Base-by-base conservation (phyloP, 2,888 invertebrate species). In the Maniola hyperantus region DNA sequence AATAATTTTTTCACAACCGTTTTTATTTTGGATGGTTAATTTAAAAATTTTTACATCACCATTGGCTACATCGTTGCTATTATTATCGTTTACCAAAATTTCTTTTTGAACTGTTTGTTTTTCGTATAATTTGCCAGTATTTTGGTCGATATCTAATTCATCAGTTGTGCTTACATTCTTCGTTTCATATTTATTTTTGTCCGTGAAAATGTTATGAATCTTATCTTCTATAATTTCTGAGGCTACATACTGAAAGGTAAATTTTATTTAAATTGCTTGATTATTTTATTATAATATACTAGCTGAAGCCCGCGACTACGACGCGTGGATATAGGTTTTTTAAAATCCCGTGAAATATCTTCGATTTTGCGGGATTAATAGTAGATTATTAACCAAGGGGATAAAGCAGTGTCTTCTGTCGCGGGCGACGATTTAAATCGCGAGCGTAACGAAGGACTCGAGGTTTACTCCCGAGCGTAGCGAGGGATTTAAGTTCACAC, bases 1-100 rank as follows among this genome's bases (percentile, higher is more conserved):
- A n/a, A 71, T 73, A 7, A 89, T 74, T 0, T 59, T 71, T 72
- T 85, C 81, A 11, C 80, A 73, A 5, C 89, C 90, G 0, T 51
- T 13, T 1, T 74, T 77, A 63, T 88, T 85, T 0, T 71, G n/a
- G n/a, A n/a, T n/a, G n/a, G n/a, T n/a, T n/a, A n/a, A 70, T 18
- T 76, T 77, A 1, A 87, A 79, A 2, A 79, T 33, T 46, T 59
- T 34, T 0, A 46, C 13, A 10, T 59, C 59, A 15, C n/a, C 46
- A 6, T 33, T 72, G 18, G 78, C 68, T 51, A 78, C 80, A 58
- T 82, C 81, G 58, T 77, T 74, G 5, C 76, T 73, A 33, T 10
- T 1, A 33, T n/a, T 20, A n/a, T 59, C n/a, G 5, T 33, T 33
- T 1, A 5, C 6, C 10, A 44, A 15, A 15, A 73, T 81, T 57